These are phyloP conservation scores for Trissolcus basalis DNA, from an alignment of 1,140 invertebrate genomes.

Conservation along the genomic window DNA sequence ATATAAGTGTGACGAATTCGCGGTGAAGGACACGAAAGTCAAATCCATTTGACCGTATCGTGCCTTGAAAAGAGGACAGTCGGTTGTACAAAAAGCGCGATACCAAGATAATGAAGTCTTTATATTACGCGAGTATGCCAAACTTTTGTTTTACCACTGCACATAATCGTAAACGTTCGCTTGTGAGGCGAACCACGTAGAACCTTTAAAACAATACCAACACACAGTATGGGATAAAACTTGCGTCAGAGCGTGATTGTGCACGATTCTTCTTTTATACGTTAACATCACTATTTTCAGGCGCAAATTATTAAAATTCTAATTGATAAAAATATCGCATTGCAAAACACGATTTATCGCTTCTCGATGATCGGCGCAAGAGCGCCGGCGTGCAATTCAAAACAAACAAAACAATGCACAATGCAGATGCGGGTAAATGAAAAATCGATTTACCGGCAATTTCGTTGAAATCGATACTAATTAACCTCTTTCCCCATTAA, in stretches of 20 bases:
- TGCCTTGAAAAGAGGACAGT: conserved; percentile 38
- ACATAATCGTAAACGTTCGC: conserved; percentile 23
- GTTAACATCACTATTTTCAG: conserved; percentile 9
- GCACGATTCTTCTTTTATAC: background rate
- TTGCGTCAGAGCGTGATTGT: too few species aligned
- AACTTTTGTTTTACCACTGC: conserved; percentile 20
- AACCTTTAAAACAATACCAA: background rate
- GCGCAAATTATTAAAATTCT: conserved; percentile 17
- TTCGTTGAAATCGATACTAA: too few species aligned
- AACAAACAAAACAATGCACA: conserved; percentile 33
- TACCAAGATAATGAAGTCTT: conserved; percentile 37
- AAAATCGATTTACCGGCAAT: too few species aligned
- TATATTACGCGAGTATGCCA: conserved; percentile 31
- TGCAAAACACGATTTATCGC: conserved; percentile 20
- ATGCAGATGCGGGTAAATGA: background rate
- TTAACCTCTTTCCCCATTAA: too few species aligned
- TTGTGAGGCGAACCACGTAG: conserved; percentile 7
- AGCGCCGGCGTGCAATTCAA: conserved; percentile 3
- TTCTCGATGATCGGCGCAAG: conserved; percentile 6
- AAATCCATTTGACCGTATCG: conserved; percentile 46
- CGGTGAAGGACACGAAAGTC: conserved; percentile 38
- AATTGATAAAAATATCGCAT: conserved; percentile 30
- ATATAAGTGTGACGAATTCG: conserved; percentile 42
- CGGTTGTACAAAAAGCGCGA: conserved; percentile 25
- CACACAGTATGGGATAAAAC: background rate